Evolutionary conservation across 2,888 invertebrate genomes (phyloP).

Genomic region (Phortica magna): DNA sequence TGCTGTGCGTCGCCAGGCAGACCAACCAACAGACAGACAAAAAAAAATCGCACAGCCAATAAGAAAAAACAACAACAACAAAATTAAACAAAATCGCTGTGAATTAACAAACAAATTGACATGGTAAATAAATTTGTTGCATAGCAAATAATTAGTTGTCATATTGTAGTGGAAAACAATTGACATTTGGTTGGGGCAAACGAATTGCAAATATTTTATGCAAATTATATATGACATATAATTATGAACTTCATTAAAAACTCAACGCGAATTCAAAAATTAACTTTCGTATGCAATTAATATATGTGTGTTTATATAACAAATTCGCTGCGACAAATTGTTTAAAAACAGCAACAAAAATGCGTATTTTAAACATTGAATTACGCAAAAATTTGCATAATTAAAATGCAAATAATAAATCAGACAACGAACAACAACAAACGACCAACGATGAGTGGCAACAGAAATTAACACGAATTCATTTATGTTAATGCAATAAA

Average conservation of each 20-base stretch:
- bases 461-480: slow-evolving; percentile 6
- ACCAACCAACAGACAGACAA: too few relatives aligned
- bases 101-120: neutral
- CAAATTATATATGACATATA: slow-evolving; percentile 20
- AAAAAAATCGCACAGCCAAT: neutral
- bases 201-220: slow-evolving; percentile 9
- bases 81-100: neutral
- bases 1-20: slow-evolving; percentile 14
- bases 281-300: slow-evolving; percentile 28
- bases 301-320: slow-evolving; percentile 14
- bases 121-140: neutral
- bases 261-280: slow-evolving; percentile 20
- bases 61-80: neutral
- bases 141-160: slow-evolving; percentile 8
- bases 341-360: neutral
- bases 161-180: neutral
- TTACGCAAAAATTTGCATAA: slow-evolving; percentile 25
- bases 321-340: neutral
- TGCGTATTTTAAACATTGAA: slow-evolving; percentile 16
- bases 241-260: slow-evolving; percentile 31
- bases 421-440: neutral
- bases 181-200: too few relatives aligned
- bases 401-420: slow-evolving; percentile 27
- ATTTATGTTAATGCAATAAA: slow-evolving; percentile 19
- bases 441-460: too few relatives aligned